Conservation (phyloP, 2,888 invertebrate species). For the Lasioglossum vierecki region DNA sequence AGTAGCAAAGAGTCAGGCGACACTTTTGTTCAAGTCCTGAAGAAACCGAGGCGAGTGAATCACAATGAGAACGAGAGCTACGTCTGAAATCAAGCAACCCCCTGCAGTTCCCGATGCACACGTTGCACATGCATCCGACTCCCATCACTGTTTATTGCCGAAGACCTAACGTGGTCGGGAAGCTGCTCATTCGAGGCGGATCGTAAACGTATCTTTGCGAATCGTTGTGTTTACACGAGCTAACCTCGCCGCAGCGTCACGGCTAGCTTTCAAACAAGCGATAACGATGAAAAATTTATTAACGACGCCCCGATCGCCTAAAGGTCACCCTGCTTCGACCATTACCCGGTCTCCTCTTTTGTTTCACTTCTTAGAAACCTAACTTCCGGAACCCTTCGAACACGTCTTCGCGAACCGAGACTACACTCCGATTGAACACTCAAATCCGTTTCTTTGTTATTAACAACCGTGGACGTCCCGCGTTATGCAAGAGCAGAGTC, state of each 20-base stretch:
- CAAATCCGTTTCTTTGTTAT: neutral
- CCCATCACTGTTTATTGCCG: neutral
- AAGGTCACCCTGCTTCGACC: neutral
- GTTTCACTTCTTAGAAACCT: neutral
- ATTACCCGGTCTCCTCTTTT: neutral
- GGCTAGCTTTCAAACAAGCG: conserved; percentile 6
- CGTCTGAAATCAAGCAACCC: neutral
- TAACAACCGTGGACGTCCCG: neutral
- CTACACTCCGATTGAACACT: neutral
- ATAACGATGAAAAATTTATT: neutral
- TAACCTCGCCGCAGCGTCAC: neutral
- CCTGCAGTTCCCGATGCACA: neutral
- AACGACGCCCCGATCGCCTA: neutral
- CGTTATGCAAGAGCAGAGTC: neutral
- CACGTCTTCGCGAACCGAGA: neutral
- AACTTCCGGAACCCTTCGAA: neutral
- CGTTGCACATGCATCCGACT: neutral
- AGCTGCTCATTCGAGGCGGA: neutral
- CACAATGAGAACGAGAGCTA: neutral
- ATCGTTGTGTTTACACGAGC: conserved; percentile 5
- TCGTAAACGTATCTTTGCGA: neutral
- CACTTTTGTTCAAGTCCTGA: neutral
- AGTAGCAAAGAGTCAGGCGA: neutral
- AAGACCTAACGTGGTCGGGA: neutral
- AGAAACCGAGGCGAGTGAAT: neutral